Evolutionary conservation across 1,140 invertebrate genomes (phyloP), one percentile per base, ranked within the genome.

Genomic region (Orussus abietinus): DNA sequence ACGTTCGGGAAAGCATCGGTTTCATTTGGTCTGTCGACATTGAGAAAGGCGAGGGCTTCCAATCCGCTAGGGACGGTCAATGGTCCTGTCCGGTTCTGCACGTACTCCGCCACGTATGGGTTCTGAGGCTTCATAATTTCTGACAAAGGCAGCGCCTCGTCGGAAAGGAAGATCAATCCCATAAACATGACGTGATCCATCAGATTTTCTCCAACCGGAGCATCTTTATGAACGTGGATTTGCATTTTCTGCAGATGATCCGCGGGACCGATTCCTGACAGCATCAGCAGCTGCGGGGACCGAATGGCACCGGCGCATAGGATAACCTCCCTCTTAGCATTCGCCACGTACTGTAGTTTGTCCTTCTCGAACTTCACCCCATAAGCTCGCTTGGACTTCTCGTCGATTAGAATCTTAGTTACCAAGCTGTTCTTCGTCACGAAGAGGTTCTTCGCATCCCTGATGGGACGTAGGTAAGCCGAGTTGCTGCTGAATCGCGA

Each of bases 281-380:
- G 62, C 80, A 87, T 80, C 7, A 90, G 65, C 3, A 90, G 51
- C 53, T 88, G 84, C 0, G 86, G 80, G 3, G 84, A 82, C 35
- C 84, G 83, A 25, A 88, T 77, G 0, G 83, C 75, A 1, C 86
- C 86, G 10, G 80, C 82, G 19, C 80, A 75, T n/a, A 88, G 51
- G 35, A 89, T 79, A 1, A 88, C 75, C 64, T 88, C 85, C 49
- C 72, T 76, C 13, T 7, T n/a, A n/a, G n/a, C n/a, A n/a, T n/a
- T 46, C 0, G 31, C 31, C 6, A 28, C 9, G 3, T n/a, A 55
- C 35, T 18, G 38, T 12, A 7, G 41, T 44, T 55, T 42, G 38
- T 64, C 38, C 52, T 57, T 19, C 69, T 59, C 60, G 20, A 77
- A 76, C 38, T 76, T 61, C 4, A 85, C 72, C 7, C 78, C 81